Evolutionary conservation across 2,888 invertebrate species (phyloP), one percentile per base, ranked within the genome.

Genomic region (Arge pagana): DNA sequence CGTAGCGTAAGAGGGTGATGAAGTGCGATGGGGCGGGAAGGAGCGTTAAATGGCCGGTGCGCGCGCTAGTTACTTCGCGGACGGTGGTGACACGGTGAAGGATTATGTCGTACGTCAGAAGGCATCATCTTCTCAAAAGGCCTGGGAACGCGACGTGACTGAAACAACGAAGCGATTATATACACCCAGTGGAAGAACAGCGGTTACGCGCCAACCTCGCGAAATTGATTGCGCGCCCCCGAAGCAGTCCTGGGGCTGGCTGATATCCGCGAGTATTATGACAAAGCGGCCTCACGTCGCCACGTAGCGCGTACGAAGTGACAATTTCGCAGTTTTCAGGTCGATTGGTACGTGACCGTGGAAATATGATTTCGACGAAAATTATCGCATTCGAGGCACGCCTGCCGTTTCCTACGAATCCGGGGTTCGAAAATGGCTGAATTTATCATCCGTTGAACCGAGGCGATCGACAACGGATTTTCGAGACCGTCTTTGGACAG

Each of bases 21-120:
- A 39, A 54, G 55, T 48, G 54, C 52, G 37, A 57, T 54, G 50
- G 37, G 41, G 52, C 30, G n/a, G n/a, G 30, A 8, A 4, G 11
- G 31, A 30, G n/a, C 30, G 21, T 8, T 21, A 42, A 30, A 30
- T n/a, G 42, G 30, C 31, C n/a, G 26, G 7, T 2, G 26, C 11
- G 16, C n/a, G 52, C 33, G 53, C 41, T 41, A 50, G 51, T 41
- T 50, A 41, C 21, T 21, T 39, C 13, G 21, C 28, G 40, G 26
- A 50, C 26, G 49, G 18, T 50, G 26, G 40, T 8, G 30, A 50
- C 49, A 41, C 40, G 10, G 41, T 42, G 31, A 42, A 39, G 19
- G 31, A 50, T 24, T 21, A 21, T 26, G 24, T 41, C 21, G 24
- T 50, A 21, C 11, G 28, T 41, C 50, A 50, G 21, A 16, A 6